Base-by-base conservation (phyloP, 2,888 invertebrate species). In the Aphodius sticticus region DNA sequence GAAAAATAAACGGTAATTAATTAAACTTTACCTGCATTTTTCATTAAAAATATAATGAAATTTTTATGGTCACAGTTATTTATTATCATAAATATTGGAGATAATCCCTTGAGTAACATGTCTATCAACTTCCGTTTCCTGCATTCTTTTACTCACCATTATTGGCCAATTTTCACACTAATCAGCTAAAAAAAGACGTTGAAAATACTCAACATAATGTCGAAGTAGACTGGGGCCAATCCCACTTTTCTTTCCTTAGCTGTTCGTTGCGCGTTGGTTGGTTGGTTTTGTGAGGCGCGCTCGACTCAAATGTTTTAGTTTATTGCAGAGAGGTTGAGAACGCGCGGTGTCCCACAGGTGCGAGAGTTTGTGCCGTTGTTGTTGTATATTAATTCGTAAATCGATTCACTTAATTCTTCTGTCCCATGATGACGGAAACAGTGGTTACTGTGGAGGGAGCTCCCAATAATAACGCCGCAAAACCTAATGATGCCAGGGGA, bases 381-480 rank as follows among this genome's bases (percentile, higher is more conserved):
- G 35, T 71, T 71, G 12, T 71, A 71, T 26, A 71, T 15, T 15
- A 15, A 71, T 71, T 71, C 16, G 35, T 16, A 71, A 71, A 71
- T 26, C 71, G 35, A 71, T 4, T 26, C 26, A 26, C 26, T 15
- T 26, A 74, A 74, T 53, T 69, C 53, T 7, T 53, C 53, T 53
- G 53, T 53, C 82, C 81, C 82, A 95, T 94, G 94, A 95, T 95
- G 93, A 94, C 95, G 88, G 95, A 95, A 92, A 95, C 95, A 86
- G 95, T 95, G 87, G 94, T 95, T 86, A 95, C 93, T 86, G 93
- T 95, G 89, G 94, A 95, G 88, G 82, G 77, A 77, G 93, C 93
- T 88, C 90, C 93, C 90, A 88, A 88, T 86, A 89, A 88, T 83
- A 90, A 89, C 83, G 88, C 89, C 80, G 87, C 88, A 79, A 87